Evolutionary conservation across 2,888 invertebrate species (phyloP), one percentile per base, ranked within the genome.

Genomic region (Machimus atricapillus): DNA sequence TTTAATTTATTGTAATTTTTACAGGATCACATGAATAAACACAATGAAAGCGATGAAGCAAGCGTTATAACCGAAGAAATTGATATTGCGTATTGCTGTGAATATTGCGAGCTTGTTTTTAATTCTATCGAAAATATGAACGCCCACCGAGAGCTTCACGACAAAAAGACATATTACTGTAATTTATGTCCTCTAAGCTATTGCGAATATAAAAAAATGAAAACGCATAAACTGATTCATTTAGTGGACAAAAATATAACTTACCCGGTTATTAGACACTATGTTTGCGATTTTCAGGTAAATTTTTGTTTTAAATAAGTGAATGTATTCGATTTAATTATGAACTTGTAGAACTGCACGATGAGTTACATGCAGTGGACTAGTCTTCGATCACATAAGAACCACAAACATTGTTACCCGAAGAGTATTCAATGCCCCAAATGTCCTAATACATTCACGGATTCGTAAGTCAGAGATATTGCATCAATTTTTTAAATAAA

Each of bases 271-370:
- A 88, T 85, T 31, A 85, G 89, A 43, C 89, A 90, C 58, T 90
- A 90, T 83, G 91, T 92, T 88, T 92, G 92, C 58, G 90, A 91
- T 87, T 88, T 90, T 74, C 89, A 89, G 58, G 92, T 92, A 87
- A 89, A 88, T 77, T 40, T n/a, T 34, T 14, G 14, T 37, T 12
- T 31, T 14, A 34, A 37, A 23, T n/a, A 12, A 19, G 37, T n/a
- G 6, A 23, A 27, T 8, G 37, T n/a, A 1, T n/a, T n/a, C 14
- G 31, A 76, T 37, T 8, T 76, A 7, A 14, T 34, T 16, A 16
- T 3, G 1, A 14, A 5, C n/a, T 16, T 87, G 2, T 66, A 92
- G 92, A 88, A 90, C 9, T 92, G 92, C 86, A 86, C 76, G 4
- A 90, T 90, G 83, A 89, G 90, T 2, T 92, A 92, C 87, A 85